Conservation (phyloP, 37 sponge, comb jelly and placozoan species). For the Beroe forskalii region DNA sequence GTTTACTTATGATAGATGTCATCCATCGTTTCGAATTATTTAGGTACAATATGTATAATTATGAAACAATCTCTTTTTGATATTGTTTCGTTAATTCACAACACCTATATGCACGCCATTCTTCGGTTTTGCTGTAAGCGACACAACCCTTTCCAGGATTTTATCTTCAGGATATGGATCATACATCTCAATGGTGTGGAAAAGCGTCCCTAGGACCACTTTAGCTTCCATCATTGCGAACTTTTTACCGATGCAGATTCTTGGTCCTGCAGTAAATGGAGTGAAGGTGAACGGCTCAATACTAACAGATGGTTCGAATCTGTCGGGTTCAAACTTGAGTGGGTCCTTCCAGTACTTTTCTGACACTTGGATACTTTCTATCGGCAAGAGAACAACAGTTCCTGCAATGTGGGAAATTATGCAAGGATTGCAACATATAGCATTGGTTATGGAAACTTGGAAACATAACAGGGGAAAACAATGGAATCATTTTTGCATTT, state of each 20-base stretch:
- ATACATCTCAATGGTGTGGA: background rate
- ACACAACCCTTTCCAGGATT: background rate
- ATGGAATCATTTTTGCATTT: too few relatives aligned
- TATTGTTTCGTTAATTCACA: too few relatives aligned
- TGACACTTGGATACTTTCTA: background rate
- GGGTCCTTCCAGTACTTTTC: background rate
- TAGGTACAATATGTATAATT: too few relatives aligned
- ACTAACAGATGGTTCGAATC: background rate
- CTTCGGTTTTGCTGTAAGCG: background rate
- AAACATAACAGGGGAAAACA: background rate
- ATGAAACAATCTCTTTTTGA: too few relatives aligned
- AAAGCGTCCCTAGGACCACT: background rate
- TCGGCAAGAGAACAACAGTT: background rate
- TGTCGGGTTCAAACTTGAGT: background rate
- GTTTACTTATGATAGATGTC: too few relatives aligned
- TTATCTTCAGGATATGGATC: conserved; percentile 16
- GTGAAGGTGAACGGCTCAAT: background rate
- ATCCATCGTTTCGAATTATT: too few relatives aligned
- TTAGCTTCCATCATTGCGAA: conserved; percentile 22
- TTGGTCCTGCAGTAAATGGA: conserved; percentile 15
- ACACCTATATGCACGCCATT: background rate
- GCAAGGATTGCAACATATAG: background rate
- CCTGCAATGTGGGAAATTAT: background rate
- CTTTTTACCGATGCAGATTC: conserved; percentile 2
- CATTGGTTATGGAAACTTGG: background rate